Evolutionary conservation across 2,113 vertebrate genomes (phyloP).

Genomic region (Turnix velox): DNA sequence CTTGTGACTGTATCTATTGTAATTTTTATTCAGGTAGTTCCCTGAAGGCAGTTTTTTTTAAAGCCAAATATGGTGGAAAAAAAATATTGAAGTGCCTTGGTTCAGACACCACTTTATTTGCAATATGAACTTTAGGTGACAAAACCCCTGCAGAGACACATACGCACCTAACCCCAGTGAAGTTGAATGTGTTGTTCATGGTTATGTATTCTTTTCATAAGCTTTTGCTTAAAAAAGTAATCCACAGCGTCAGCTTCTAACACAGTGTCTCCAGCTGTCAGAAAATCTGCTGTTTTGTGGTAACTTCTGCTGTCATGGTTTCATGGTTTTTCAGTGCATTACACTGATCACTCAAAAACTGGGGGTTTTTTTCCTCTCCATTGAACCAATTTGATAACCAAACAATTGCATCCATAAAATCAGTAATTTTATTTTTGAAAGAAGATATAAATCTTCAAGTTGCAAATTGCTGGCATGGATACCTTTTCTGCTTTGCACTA

Average conservation of each 20-base stretch:
- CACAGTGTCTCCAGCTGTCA: neutral
- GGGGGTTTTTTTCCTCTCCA: accelerated
- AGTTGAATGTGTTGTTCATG: neutral
- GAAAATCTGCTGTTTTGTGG: neutral
- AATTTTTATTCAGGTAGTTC: neutral
- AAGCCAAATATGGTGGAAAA: neutral
- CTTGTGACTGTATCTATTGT: neutral
- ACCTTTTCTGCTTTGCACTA: neutral
- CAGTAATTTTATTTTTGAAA: neutral
- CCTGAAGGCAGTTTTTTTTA: neutral
- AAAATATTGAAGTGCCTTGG: neutral
- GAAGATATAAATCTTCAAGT: neutral
- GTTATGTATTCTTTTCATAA: neutral
- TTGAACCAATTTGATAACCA: neutral
- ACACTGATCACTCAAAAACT: neutral
- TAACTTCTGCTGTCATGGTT: neutral
- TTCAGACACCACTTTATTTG: neutral
- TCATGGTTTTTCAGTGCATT: neutral
- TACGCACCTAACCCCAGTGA: neutral
- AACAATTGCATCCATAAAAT: neutral
- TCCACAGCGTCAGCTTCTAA: neutral
- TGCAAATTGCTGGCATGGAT: neutral
- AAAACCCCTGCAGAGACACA: no score
- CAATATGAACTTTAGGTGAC: neutral
- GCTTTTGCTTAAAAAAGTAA: neutral